Evolutionary conservation across 2,113 vertebrate genomes (phyloP), one percentile per base, ranked within the genome.

Genomic region (Malurus elegans): DNA sequence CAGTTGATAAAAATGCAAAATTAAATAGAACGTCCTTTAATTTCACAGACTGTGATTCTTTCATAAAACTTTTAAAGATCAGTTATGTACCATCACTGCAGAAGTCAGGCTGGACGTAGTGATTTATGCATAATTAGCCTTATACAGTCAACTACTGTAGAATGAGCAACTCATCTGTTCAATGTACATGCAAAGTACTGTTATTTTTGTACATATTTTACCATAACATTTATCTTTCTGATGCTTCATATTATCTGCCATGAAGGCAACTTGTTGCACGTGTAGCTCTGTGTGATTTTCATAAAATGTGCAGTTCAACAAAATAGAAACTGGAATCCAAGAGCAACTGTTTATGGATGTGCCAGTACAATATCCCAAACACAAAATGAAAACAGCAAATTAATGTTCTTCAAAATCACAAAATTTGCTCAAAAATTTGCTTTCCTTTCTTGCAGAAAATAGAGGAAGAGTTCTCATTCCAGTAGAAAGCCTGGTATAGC

Each of bases 11-110:
- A 97, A 98, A 98, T 92, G 79, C 87, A 96, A 97, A 98, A 84
- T 96, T 95, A 95, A 97, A 97, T 58, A 94, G 79, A 97, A 88
- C 42, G 7, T 48, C 74, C 94, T 97, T 97, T 97, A 97, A 98
- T 98, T 98, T 98, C 97, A 98, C 97, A 98, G 96, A 95, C 93
- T 95, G 89, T 97, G 95, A 97, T 94, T 98, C 89, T 96, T 96
- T 97, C 96, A 97, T 97, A 96, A 97, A 98, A 97, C 74, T 97
- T 98, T 97, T 97, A 97, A 97, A 97, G 93, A 98, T 92, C 98
- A 97, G 88, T 98, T 98, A 97, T 95, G 73, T 93, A 83, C 95
- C 95, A 96, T 98, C 96, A 97, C 36, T 96, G 93, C 96, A 97
- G 96, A 95, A 97, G 91, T 82, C 97, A 96, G 89, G 92, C 90